Base-by-base conservation (phyloP, 1,140 invertebrate species). In the Anadara kagoshimensis region DNA sequence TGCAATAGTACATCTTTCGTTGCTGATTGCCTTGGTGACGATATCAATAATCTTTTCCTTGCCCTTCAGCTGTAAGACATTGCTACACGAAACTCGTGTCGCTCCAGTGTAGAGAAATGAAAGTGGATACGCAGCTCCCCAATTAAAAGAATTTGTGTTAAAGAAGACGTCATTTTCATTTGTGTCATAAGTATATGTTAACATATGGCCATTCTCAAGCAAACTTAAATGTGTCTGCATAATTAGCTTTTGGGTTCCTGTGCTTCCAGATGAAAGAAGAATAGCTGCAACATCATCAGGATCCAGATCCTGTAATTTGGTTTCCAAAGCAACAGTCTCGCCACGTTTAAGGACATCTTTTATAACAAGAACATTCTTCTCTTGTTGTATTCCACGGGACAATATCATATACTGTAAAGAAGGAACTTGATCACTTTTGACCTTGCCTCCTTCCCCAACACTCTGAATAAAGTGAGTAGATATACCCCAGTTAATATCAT, bases 1-100 rank as follows among this genome's bases (percentile, higher is more conserved):
- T 4, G 65, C 43, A 26, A 45, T 29, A 3, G 64, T 68, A 51
- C 69, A 75, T 57, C 43, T 58, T 65, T 75, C 77, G 14, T 16
- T 16, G 8, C 18, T 16, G 0, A 41, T 36, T 14, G 41, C 29
- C 14, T 18, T 14, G 8, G 16, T 36, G 7, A 41, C 20, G 18
- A 58, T 41, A 58, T 58, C 57, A 41, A 26, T 41, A 16, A 58
- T 58, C 16, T 41, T 36, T 16, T 14, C 14, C 8, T 20, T 20
- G 18, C 49, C 22, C 8, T 22, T 22, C 18, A 51, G 18, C 0
- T 7, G 14, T 20, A 18, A 51, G 8, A 20, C 7, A 22, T 51
- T 22, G 18, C 5, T 10, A 41, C 24, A n/a, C 12, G 57, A 41
- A 5, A 58, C 57, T 18, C 36, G 57, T 2, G 57, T 58, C 7